A percentile compares a stretch with the other conserved stretches of the same genome.
phyloP scores from a whole-genome alignment of 2,113 vertebrate species.

The Arizona elegans region DNA sequence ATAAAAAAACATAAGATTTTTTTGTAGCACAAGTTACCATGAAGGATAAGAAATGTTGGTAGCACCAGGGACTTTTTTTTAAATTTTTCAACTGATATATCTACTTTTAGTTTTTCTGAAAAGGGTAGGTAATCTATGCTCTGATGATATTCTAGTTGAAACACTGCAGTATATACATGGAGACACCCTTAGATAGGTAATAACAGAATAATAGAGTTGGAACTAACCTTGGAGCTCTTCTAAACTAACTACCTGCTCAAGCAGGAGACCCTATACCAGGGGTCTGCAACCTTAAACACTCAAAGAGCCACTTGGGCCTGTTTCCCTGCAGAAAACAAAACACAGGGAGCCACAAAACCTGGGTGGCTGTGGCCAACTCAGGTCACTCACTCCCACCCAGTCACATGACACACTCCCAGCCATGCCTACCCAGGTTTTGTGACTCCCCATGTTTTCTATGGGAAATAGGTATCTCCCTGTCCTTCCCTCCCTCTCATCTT shows the following conservation, averaged over 20 bases:
- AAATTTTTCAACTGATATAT: neutral
- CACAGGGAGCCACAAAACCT: too few species aligned
- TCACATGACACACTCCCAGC: too few species aligned
- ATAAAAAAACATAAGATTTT: neutral
- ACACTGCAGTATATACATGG: neutral
- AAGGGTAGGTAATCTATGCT: neutral
- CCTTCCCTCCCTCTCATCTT: too few species aligned
- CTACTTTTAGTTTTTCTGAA: neutral
- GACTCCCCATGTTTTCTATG: too few species aligned
- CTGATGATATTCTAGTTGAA: neutral
- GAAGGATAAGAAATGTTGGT: neutral
- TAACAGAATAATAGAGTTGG: neutral
- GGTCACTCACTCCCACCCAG: too few species aligned
- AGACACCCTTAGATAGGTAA: neutral
- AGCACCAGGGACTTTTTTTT: neutral
- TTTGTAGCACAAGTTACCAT: neutral
- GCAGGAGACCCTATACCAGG: neutral
- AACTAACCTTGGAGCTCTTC: neutral
- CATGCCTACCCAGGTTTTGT: too few species aligned
- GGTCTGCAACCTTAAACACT: too few species aligned
- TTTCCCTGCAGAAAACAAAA: too few species aligned
- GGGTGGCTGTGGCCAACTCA: too few species aligned
- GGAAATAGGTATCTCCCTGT: too few species aligned
- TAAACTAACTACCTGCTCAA: neutral
- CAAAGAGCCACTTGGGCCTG: too few species aligned